Evolutionary conservation across 2,797 vertebrate species (phyloP), one percentile per base, ranked within the genome.

Genomic region (Cynopterus sphinx): DNA sequence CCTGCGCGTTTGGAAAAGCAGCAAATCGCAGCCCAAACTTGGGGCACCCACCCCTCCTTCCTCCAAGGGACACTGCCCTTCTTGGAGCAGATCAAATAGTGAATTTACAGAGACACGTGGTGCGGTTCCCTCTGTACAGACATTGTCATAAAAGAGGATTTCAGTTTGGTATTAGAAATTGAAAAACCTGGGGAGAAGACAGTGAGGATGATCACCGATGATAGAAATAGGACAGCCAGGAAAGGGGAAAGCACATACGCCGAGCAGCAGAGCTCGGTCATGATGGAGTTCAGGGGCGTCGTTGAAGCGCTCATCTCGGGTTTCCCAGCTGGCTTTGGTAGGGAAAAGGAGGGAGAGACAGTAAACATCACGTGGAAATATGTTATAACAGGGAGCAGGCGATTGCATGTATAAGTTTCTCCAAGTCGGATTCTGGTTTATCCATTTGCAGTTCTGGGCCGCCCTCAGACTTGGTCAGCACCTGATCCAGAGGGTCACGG

Each of bases 151-250:
- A 92, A 94, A 97, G 93, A 97, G 43, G 87, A 89, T 98, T 98
- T 89, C 96, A 97, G 57, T 97, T 97, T 97, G 94, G 87, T 78
- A 70, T 85, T 91, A 71, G 97, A 97, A 98, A 98, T 97, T 89
- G 97, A 87, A 95, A 96, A 97, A 53, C 9, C 46, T 28, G 75
- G 68, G 83, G 91, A 96, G 75, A 87, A 97, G 97, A 28, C 74
- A 26, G 88, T 6, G 26, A 67, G 71, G 63, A 87, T 96, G 97
- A 96, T 97, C 75, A 28, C 3, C 88, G 97, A 82, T 61, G 96
- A 97, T 89, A 90, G 73, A 91, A 86, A 93, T 90, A 12, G 95
- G 96, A 94, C 43, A 67, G 12, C 1, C 2, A 6, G 59, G 94
- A 87, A 33, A 0, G 19, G 26, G 65, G 68, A 87, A 70, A 79